Percentiles rank a stretch among this genome's conserved stretches.
Evolutionary conservation across 2,888 invertebrate genomes (phyloP).

Genomic region (Tridacna crocea): DNA sequence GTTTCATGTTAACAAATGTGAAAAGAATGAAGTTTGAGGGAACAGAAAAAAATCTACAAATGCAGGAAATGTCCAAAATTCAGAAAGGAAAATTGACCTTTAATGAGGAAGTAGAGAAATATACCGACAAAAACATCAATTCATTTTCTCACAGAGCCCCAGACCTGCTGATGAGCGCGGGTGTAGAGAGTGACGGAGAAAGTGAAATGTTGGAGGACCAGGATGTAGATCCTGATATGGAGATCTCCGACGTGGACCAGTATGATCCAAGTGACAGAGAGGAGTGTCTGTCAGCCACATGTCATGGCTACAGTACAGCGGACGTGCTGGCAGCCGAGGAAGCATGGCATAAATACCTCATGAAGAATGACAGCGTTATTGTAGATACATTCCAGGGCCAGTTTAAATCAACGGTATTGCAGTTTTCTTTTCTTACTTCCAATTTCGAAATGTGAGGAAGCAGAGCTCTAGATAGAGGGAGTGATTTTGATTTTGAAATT

Average conservation of each 20-base stretch:
- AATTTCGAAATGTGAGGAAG: not conserved
- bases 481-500: too few relatives aligned
- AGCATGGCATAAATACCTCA: constrained; percentile 87
- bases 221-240: constrained; percentile 61
- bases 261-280: constrained; percentile 42
- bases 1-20: constrained; percentile 65
- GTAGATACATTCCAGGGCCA: constrained; percentile 88
- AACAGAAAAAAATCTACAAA: constrained; percentile 80
- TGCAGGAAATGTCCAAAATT: constrained; percentile 78
- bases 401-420: constrained; percentile 88
- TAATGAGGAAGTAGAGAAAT: constrained; percentile 26
- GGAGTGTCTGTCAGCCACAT: constrained; percentile 23
- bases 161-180: not conserved
- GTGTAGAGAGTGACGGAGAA: constrained; percentile 28
- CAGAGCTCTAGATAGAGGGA: too few relatives aligned
- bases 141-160: not conserved
- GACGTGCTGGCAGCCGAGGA: constrained; percentile 85
- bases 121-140: constrained; percentile 11
- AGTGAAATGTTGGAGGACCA: constrained; percentile 47
- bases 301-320: constrained; percentile 49
- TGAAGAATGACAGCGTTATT: constrained; percentile 87
- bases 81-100: constrained; percentile 65
- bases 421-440: not conserved
- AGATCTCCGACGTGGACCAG: constrained; percentile 63
- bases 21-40: constrained; percentile 80